Percentiles rank a stretch among this genome's conserved stretches.
These are phyloP conservation scores for Ophion slaviceki DNA, from an alignment of 2,888 invertebrate genomes.

Conservation along the genomic window DNA sequence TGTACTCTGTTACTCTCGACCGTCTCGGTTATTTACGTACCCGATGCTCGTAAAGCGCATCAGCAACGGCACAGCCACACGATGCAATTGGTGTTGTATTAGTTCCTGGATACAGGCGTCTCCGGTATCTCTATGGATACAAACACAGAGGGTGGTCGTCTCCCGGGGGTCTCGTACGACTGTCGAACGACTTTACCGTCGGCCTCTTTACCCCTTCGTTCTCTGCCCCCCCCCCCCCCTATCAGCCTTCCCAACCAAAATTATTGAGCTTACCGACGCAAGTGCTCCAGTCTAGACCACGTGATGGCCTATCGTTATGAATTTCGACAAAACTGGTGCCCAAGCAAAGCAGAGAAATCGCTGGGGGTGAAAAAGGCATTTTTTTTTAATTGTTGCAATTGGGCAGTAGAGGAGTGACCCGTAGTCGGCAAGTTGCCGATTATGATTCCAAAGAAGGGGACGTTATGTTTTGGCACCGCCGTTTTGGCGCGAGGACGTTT, in stretches of 20 bases:
- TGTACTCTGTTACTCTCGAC: conserved; percentile 58
- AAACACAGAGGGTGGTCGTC: conserved; percentile 66
- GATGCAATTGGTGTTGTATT: conserved; percentile 62
- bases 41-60: conserved; percentile 69
- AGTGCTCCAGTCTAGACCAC: conserved; percentile 64
- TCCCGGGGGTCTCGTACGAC: conserved; percentile 64
- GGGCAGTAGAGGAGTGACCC: too few species aligned
- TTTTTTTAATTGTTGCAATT: too few species aligned
- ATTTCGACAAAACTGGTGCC: conserved; percentile 45
- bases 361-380: neutral
- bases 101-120: conserved; percentile 59
- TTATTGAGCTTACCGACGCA: conserved; percentile 55
- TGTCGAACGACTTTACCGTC: conserved; percentile 66
- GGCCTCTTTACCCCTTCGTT: conserved; percentile 43
- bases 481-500: too few species aligned
- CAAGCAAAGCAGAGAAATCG: neutral
- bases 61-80: conserved; percentile 58
- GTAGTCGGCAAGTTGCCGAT: neutral
- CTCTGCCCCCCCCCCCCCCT: conserved; percentile 26
- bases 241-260: conserved; percentile 35
- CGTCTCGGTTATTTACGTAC: conserved; percentile 69
- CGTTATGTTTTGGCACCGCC: too few species aligned
- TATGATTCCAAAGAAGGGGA: neutral
- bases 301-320: conserved; percentile 56
- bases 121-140: conserved; percentile 49